Base-by-base conservation (phyloP, 2,888 invertebrate genomes). In the Agonopterix arenella region DNA sequence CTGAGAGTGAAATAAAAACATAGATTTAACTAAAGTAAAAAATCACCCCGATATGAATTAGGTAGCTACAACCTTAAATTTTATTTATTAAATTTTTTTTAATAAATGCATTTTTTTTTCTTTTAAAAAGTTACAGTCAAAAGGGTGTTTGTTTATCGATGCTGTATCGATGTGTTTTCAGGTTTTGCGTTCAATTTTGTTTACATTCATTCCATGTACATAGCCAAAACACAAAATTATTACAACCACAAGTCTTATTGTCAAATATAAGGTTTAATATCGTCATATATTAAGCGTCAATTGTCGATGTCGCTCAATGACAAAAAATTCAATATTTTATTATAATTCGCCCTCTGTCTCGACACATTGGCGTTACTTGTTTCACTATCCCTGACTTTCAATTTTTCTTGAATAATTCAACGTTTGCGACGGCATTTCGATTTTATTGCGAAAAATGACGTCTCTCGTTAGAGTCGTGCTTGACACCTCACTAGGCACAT, bases 321-420 rank as follows among this genome's bases (percentile, higher is more conserved):
- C 18, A 48, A 48, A 70, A 69, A 71, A 66, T 70, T 70, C 73
- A 73, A 73, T 80, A 76, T 82, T 73, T 80, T 77, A 81, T 77
- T 79, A 77, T 80, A 81, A 83, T 82, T 70, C 66, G 68, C 61
- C 61, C 65, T n/a, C 13, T 43, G 79, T 80, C 81, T 72, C 71
- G 80, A 76, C 77, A 76, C 68, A 74, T 76, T 62, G 65, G 61
- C 61, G 70, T 66, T 67, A 73, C 70, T 74, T 77, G 73, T 80
- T 77, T 77, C 76, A 79, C 53, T 73, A 63, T 68, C 73, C 60
- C 61, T 68, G 64, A 68, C 66, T 78, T 80, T 79, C 69, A 72
- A 76, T 80, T 80, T 79, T 83, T 76, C 76, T 77, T 85, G 86
- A 85, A 88, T 85, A 80, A 84, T 85, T 81, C 84, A 83, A 64